Conservation (phyloP, 2,797 vertebrate species). For the Labroides dimidiatus region DNA sequence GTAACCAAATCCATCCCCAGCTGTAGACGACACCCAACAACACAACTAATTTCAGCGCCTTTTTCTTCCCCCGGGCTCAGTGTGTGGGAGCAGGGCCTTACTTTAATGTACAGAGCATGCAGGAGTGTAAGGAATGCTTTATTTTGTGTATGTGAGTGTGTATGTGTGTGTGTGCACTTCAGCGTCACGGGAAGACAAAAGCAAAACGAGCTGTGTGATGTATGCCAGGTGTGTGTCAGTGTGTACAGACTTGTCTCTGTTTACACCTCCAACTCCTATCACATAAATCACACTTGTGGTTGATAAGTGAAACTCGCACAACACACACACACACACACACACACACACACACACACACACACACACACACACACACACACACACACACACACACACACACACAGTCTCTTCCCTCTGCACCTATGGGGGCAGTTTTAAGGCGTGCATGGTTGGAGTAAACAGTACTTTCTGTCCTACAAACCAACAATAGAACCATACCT, state of each 20-base stretch:
- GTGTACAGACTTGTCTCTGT: conserved; percentile 59
- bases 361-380: conserved; percentile 15
- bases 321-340: conserved; percentile 2
- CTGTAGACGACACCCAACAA: conserved; percentile 81
- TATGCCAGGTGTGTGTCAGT: conserved; percentile 46
- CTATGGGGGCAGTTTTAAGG: conserved; percentile 52
- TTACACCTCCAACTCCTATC: conserved; percentile 65
- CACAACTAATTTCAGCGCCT: conserved; percentile 67
- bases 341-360: conserved; percentile 4
- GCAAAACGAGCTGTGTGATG: conserved; percentile 30
- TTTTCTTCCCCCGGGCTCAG: conserved; percentile 54
- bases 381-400: conserved; percentile 6
- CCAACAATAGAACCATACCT: conserved; percentile 56
- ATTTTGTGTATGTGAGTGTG: too few species aligned
- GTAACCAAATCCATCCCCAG: conserved; percentile 81
- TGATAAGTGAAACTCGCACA: conserved; percentile 31
- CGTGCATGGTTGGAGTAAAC: conserved; percentile 61
- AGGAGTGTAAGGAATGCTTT: conserved; percentile 42
- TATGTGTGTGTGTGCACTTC: conserved; percentile 10
- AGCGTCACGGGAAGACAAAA: conserved; percentile 41
- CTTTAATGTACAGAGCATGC: conserved; percentile 61
- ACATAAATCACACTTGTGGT: conserved; percentile 54
- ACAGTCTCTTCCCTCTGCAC: neutral
- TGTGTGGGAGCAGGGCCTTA: conserved; percentile 34
- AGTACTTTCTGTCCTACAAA: conserved; percentile 63